phyloP scores from a whole-genome alignment of 2,797 vertebrate species.

The Sylvia borin region DNA sequence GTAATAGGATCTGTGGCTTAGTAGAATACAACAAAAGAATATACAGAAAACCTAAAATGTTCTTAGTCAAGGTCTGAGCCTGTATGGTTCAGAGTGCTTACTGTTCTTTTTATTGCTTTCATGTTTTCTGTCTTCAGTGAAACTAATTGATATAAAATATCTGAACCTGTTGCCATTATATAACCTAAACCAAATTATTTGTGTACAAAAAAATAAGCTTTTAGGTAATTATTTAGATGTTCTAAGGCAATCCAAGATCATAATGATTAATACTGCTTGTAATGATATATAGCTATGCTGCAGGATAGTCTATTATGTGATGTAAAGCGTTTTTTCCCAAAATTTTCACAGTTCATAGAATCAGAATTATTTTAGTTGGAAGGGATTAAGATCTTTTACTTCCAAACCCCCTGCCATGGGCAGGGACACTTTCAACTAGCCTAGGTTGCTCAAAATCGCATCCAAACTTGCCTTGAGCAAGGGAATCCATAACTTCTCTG shows the following conservation, averaged over 20 bases:
- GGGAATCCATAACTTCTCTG: neutral
- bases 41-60: neutral
- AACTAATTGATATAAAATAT: neutral
- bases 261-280: neutral
- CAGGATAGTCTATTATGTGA: neutral
- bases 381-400: neutral
- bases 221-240: neutral
- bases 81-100: neutral
- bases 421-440: neutral
- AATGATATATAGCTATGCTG: neutral
- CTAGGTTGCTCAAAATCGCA: neutral
- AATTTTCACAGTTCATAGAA: neutral
- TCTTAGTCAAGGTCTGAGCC: neutral
- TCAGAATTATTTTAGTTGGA: neutral
- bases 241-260: neutral
- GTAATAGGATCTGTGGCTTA: neutral
- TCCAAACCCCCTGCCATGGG: accelerated
- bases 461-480: neutral
- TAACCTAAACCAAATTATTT: neutral
- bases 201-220: neutral
- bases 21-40: neutral
- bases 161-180: neutral
- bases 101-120: neutral
- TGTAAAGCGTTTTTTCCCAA: neutral
- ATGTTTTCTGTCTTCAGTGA: neutral